Conservation (phyloP, 2,888 invertebrate species). For the Drosophila quasianomalipes region DNA sequence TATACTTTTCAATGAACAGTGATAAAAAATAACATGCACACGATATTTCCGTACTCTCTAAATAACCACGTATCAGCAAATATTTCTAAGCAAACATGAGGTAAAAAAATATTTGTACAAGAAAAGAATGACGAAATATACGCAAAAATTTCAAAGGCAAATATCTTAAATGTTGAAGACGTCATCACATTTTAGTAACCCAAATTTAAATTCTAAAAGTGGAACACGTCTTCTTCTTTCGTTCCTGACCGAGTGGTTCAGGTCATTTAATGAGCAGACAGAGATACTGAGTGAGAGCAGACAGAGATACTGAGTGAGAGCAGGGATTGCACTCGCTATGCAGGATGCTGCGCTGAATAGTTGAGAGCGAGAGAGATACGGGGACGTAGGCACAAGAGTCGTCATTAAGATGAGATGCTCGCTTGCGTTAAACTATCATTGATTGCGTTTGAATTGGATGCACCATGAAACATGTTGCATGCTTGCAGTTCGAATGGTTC, state of each 20-base stretch:
- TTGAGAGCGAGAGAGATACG: constrained; percentile 5
- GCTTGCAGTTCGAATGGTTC: neutral
- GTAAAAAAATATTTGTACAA: neutral
- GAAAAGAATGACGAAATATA: neutral
- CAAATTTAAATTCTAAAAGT: constrained; percentile 26
- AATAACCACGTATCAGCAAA: neutral
- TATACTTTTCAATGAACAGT: neutral
- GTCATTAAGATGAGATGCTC: neutral
- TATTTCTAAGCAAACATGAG: neutral
- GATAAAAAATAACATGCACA: neutral
- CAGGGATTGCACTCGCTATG: neutral
- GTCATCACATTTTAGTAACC: constrained; percentile 1
- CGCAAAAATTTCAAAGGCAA: neutral
- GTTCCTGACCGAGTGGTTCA: constrained; percentile 37
- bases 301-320: constrained; percentile 1
- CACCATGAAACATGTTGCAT: neutral
- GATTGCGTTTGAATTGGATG: neutral
- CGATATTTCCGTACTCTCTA: neutral
- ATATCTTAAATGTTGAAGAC: neutral
- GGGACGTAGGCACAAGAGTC: constrained; percentile 24
- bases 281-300: neutral
- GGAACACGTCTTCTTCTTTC: constrained; percentile 49
- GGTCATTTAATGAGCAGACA: neutral
- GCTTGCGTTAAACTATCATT: neutral
- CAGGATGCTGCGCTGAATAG: constrained; percentile 46